phyloP scores from a whole-genome alignment of 2,888 invertebrate genomes.

The Aporophyla nigra region DNA sequence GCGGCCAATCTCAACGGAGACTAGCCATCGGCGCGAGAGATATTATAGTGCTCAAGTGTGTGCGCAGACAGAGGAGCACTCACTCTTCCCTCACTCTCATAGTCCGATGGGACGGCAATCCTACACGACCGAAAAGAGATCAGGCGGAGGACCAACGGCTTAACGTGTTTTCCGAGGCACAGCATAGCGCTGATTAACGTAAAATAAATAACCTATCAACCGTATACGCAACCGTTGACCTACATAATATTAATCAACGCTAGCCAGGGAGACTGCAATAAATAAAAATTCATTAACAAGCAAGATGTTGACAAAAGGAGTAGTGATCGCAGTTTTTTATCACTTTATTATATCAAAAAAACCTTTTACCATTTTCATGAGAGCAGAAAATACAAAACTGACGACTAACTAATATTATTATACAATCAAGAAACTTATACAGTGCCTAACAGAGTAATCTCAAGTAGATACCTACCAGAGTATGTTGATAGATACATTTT shows the following conservation, averaged over 20 bases:
- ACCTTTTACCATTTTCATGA: not conserved
- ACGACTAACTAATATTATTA: too few relatives aligned
- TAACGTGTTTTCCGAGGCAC: not conserved
- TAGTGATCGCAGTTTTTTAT: not conserved
- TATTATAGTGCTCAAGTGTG: too few relatives aligned
- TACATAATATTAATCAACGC: not conserved
- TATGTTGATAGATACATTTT: conserved; percentile 1
- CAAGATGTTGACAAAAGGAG: too few relatives aligned
- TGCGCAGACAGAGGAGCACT: too few relatives aligned
- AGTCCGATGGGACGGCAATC: too few relatives aligned
- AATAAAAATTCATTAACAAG: not conserved
- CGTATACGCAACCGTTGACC: not conserved
- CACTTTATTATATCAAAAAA: too few relatives aligned
- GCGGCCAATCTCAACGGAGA: too few relatives aligned
- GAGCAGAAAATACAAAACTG: not conserved
- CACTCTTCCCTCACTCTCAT: too few relatives aligned
- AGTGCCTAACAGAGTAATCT: not conserved
- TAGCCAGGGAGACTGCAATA: not conserved
- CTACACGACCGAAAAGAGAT: too few relatives aligned
- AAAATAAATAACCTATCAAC: not conserved
- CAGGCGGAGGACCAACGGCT: too few relatives aligned
- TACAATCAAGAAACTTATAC: not conserved
- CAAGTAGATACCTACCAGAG: not conserved
- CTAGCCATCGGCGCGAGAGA: too few relatives aligned
- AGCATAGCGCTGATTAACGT: not conserved